Percentiles rank a stretch among this genome's conserved stretches.
These are phyloP conservation scores for Psittacara wagleri DNA, from an alignment of 2,113 vertebrate genomes.

Conservation along the genomic window DNA sequence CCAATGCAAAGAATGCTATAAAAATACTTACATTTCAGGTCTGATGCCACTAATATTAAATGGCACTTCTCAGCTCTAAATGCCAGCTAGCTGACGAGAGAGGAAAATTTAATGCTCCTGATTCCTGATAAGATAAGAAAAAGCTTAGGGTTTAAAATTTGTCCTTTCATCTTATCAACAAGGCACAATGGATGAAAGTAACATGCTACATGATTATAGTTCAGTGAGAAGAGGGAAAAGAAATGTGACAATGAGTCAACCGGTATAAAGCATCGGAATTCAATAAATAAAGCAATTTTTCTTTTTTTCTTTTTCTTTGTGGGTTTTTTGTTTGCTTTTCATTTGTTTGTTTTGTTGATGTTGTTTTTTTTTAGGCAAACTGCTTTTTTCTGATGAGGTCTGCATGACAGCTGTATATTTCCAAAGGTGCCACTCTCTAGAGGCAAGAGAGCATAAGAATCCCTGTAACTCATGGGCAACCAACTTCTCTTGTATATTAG, in stretches of 20 bases:
- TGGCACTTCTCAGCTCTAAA: not conserved
- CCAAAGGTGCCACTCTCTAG: not conserved
- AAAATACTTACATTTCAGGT: not conserved
- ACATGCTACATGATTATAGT: not conserved
- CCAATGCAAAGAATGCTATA: not conserved
- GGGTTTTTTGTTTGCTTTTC: not conserved
- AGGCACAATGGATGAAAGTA: conserved; percentile 7
- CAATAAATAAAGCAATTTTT: conserved; percentile 31
- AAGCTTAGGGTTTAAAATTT: not conserved
- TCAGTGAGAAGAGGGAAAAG: conserved; percentile 18
- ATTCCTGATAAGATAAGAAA: not conserved
- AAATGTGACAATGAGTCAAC: conserved; percentile 48
- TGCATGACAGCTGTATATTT: not conserved
- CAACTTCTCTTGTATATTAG: not conserved
- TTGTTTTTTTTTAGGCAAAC: not conserved
- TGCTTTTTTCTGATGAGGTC: conserved; percentile 22
- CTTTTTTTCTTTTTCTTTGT: not conserved
- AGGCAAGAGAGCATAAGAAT: not conserved
- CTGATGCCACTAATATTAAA: not conserved
- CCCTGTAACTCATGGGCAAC: not conserved
- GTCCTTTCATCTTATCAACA: conserved; percentile 10
- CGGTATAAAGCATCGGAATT: conserved; percentile 15
- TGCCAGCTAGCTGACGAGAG: not conserved
- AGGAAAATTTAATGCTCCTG: not conserved
- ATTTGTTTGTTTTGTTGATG: not conserved